These are phyloP conservation scores for Sebastes cheni DNA, from an alignment of 2,797 vertebrate species.

Conservation along the genomic window DNA sequence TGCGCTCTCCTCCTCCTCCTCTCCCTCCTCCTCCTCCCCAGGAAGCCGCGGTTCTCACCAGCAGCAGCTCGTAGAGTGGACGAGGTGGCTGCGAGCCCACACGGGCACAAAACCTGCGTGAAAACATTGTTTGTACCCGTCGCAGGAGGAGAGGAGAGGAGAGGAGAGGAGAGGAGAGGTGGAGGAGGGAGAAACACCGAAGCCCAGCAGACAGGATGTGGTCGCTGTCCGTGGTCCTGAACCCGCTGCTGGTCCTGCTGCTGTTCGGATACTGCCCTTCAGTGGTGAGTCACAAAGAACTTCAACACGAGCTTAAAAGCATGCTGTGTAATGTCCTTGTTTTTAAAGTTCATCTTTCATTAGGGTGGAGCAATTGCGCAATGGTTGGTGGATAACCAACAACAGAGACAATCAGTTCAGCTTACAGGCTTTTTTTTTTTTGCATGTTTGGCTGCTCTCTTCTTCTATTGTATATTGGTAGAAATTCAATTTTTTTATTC, in stretches of 20 bases:
- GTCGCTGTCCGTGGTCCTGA: conserved; percentile 86
- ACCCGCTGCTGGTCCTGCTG: conserved; percentile 88
- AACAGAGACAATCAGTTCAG: conserved; percentile 26
- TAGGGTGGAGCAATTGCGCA: conserved; percentile 2
- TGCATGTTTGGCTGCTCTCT: not conserved
- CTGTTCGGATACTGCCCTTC: conserved; percentile 88
- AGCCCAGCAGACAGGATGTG: conserved; percentile 78
- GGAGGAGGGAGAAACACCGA: conserved; percentile 1
- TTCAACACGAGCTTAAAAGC: not conserved
- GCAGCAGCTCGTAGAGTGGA: conserved; percentile 59
- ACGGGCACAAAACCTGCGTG: conserved; percentile 70
- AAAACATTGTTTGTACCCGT: conserved; percentile 7
- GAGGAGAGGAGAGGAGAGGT: not conserved
- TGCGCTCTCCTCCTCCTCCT: conserved; percentile 46
- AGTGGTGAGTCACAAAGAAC: conserved; percentile 81
- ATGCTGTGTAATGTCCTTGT: not conserved
- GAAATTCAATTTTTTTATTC: too few relatives aligned
- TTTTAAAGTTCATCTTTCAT: conserved; percentile 25
- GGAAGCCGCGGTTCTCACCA: conserved; percentile 62
- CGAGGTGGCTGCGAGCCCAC: conserved; percentile 53
- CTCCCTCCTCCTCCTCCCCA: conserved; percentile 54
- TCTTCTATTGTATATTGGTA: too few relatives aligned
- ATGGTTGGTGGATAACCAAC: not conserved
- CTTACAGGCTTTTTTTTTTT: not conserved
- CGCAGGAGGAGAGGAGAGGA: not conserved